phyloP scores from a whole-genome alignment of 2,797 vertebrate species.

The Pseudochirops corinnae region DNA sequence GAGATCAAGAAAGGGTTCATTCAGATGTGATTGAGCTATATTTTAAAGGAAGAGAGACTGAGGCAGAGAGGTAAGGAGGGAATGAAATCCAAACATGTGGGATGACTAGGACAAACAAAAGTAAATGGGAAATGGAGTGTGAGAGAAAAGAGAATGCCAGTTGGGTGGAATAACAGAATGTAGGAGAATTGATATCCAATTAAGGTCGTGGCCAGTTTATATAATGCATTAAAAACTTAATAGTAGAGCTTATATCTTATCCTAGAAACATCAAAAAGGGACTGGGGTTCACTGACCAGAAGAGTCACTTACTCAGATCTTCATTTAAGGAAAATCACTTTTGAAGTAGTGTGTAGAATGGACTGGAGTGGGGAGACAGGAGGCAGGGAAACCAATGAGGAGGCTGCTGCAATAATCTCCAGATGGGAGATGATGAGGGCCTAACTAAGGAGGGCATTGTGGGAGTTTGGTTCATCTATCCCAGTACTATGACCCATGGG shows the following conservation, averaged over 20 bases:
- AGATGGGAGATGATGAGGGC: neutral
- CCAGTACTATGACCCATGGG: neutral
- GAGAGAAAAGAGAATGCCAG: neutral
- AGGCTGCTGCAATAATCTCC: neutral
- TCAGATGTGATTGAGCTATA: neutral
- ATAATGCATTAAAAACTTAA: neutral
- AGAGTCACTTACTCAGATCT: neutral
- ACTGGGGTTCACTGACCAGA: neutral
- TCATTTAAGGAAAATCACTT: neutral
- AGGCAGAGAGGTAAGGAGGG: neutral
- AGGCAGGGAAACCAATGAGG: neutral
- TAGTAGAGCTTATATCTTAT: neutral
- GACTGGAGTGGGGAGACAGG: neutral
- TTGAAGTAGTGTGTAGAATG: neutral
- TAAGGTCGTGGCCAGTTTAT: neutral
- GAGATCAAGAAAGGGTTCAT: neutral
- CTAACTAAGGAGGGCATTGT: neutral
- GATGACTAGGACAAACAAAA: neutral
- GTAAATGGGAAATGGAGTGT: neutral
- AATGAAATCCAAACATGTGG: neutral
- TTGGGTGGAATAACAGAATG: neutral
- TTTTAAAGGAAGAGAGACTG: neutral
- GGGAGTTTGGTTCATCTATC: neutral
- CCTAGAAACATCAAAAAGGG: neutral
- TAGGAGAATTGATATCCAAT: neutral